Percentiles rank a stretch among this genome's conserved stretches.
These are phyloP conservation scores for Macropus fuliginosus DNA, from an alignment of 2,797 vertebrate species.

Conservation along the genomic window DNA sequence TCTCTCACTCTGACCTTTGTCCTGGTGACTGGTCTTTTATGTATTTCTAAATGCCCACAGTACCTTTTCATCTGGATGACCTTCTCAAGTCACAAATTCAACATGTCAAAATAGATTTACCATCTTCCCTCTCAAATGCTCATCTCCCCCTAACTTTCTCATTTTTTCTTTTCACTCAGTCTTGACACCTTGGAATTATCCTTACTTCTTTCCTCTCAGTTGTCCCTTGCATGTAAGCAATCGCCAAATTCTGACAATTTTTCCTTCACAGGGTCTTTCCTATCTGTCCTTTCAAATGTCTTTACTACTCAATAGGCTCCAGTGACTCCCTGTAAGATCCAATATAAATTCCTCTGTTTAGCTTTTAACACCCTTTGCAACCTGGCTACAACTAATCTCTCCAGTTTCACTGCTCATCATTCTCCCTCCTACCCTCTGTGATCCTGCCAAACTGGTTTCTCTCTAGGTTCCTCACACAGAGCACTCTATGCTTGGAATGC, in stretches of 20 bases:
- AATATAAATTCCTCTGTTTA: neutral
- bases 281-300: neutral
- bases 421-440: neutral
- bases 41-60: neutral
- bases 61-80: neutral
- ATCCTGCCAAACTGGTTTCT: neutral
- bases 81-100: neutral
- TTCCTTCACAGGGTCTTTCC: neutral
- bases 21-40: neutral
- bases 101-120: neutral
- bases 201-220: neutral
- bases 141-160: neutral
- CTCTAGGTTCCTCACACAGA: neutral
- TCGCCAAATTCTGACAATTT: neutral
- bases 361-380: neutral
- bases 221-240: neutral
- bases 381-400: neutral
- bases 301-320: neutral
- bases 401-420: neutral
- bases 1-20: neutral
- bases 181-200: neutral
- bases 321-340: neutral
- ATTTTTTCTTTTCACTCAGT: neutral
- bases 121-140: neutral
- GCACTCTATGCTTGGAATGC: neutral